Evolutionary conservation across 2,113 vertebrate genomes (phyloP).

Genomic region (Hucho hucho): DNA sequence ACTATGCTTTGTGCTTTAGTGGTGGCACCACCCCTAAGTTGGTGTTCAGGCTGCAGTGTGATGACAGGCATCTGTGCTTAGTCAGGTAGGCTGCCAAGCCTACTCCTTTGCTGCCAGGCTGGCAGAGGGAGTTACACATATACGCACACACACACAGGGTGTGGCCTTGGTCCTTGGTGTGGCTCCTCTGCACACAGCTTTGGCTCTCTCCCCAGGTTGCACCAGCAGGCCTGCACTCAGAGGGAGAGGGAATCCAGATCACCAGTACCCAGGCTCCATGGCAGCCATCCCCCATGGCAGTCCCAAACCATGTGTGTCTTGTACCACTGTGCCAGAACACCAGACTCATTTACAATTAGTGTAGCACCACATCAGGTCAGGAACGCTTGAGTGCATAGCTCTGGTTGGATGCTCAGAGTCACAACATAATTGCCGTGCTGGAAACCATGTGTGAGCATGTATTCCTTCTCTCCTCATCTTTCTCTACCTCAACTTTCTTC

Average conservation of each 20-base stretch:
- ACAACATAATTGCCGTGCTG: too few relatives aligned
- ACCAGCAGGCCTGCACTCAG: neutral
- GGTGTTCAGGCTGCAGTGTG: conserved; percentile 48
- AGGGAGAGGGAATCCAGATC: conserved; percentile 15
- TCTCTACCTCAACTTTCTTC: neutral
- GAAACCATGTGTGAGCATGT: neutral
- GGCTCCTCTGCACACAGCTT: conserved; percentile 9
- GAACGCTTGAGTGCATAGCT: conserved; percentile 27
- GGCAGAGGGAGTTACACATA: neutral
- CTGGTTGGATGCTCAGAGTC: neutral
- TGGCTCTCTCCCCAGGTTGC: neutral
- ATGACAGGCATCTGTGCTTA: conserved; percentile 63
- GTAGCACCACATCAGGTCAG: conserved; percentile 9
- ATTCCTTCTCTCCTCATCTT: neutral
- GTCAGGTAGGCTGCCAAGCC: conserved; percentile 59
- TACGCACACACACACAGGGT: conserved; percentile 15
- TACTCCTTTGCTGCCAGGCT: conserved; percentile 47
- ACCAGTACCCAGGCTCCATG: conserved; percentile 16
- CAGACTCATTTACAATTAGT: conserved; percentile 18
- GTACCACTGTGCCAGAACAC: conserved; percentile 24
- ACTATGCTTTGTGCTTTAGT: conserved; percentile 42
- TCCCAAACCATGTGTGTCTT: neutral
- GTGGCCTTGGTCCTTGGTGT: neutral
- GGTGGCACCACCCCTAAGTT: conserved; percentile 66
- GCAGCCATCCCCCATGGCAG: conserved; percentile 15